Conservation (phyloP, 2,113 vertebrate genomes). For the Cyanoderma ruficeps region DNA sequence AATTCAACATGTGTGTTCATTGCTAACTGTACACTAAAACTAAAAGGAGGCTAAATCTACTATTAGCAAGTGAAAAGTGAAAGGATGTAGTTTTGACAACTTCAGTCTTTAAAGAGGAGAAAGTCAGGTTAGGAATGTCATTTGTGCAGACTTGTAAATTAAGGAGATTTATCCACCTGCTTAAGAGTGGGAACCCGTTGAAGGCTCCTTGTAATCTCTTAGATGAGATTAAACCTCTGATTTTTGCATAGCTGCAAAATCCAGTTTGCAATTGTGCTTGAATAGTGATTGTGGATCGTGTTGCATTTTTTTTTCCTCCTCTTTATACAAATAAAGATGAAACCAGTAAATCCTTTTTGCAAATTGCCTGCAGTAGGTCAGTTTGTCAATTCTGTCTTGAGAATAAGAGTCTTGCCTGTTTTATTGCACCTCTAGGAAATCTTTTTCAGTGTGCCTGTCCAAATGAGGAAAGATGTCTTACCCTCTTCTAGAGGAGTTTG, state of each 20-base stretch:
- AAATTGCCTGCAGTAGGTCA: not conserved
- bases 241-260: not conserved
- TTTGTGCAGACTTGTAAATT: not conserved
- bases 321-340: not conserved
- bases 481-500: not conserved
- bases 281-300: not conserved
- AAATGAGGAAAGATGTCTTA: not conserved
- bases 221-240: not conserved
- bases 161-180: not conserved
- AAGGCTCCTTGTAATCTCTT: not conserved
- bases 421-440: not conserved
- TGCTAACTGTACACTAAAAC: not conserved
- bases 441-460: not conserved
- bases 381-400: not conserved
- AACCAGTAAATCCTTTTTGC: not conserved
- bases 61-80: not conserved
- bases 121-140: not conserved
- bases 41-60: not conserved
- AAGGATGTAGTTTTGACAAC: not conserved
- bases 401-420: not conserved
- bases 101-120: not conserved
- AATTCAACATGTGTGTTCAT: not conserved
- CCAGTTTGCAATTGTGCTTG: not conserved
- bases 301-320: fast-evolving
- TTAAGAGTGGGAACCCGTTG: not conserved